Base-by-base conservation (phyloP, 1,140 invertebrate species). In the Zaprionus lachaisei region DNA sequence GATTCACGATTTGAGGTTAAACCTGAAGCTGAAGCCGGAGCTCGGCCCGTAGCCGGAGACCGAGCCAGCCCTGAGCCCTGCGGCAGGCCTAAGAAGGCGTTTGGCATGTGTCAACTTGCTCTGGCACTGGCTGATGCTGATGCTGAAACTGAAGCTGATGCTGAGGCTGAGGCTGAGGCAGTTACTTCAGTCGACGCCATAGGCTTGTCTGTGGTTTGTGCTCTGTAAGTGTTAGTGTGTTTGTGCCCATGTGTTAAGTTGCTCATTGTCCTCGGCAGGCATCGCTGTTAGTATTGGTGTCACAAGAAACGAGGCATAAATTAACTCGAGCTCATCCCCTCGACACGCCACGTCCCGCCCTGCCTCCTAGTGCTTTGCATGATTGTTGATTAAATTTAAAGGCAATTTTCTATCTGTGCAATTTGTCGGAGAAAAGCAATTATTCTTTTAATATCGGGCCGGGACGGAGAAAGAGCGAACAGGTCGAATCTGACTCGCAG, bases 361-460 rank as follows among this genome's bases (percentile, higher is more conserved):
- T 20, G 20, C 11, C 20, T 17, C 4, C 12, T 14, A 20, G 3
- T 20, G 22, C 47, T 51, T 51, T 51, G 47, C 47, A 51, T 51
- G 47, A 51, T 51, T 51, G 17, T 51, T 51, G 47, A 51, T 51
- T 51, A 51, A 51, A 51, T 51, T 51, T 51, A 51, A 51, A 51
- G 17, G 22, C 47, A 24, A 24, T 51, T 51, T 51, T 51, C 47
- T 51, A 24, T 22, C 47, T 51, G 47, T 51, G 47, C 47, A 51
- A 51, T 51, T 51, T 51, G 47, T 22, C 12, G 47, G 47, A 51
- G 47, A 51, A 51, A 51, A 51, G 47, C 47, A 51, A 51, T 22
- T 51, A 51, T 22, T 51, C 17, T 22, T 51, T 51, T 51, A 51
- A 12, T 51, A 51, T 51, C 47, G n/a, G 14, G 14, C 37, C 4